phyloP scores from a whole-genome alignment of 2,797 vertebrate species.

The Caiman crocodilus region DNA sequence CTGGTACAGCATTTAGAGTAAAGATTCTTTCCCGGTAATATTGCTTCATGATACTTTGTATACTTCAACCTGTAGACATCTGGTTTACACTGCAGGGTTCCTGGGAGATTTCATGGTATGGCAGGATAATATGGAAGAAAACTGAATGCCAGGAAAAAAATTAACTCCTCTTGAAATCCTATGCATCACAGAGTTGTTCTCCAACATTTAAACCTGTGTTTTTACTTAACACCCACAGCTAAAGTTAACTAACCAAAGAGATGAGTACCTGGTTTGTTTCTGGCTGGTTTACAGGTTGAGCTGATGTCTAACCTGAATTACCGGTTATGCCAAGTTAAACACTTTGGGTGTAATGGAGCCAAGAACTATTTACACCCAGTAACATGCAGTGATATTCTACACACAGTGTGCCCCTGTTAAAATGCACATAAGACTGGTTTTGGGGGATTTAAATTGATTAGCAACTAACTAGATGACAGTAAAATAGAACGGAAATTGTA shows the following conservation, averaged over 20 bases:
- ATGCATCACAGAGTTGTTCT: not conserved
- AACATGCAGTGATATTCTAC: not conserved
- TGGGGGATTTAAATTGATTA: not conserved
- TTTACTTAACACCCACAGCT: constrained; percentile 36
- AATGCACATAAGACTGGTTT: not conserved
- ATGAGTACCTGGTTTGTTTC: constrained; percentile 53
- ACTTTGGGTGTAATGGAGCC: not conserved
- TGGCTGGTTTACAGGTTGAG: not conserved
- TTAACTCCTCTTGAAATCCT: constrained; percentile 41
- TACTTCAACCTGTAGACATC: not conserved
- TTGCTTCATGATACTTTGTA: not conserved
- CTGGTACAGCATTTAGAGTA: not conserved
- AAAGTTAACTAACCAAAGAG: constrained; percentile 32
- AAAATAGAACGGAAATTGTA: not conserved
- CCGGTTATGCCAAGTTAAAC: constrained; percentile 46
- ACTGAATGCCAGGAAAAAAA: constrained; percentile 39
- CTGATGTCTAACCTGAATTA: not conserved
- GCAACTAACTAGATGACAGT: not conserved
- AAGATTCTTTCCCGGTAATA: not conserved
- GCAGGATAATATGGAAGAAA: constrained; percentile 6
- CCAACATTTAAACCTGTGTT: constrained; percentile 27
- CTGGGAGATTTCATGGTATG: not conserved
- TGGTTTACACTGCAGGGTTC: not conserved
- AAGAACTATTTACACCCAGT: not conserved
- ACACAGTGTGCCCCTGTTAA: not conserved